A percentile compares a stretch with the other conserved stretches of the same genome.
Evolutionary conservation across 2,797 vertebrate genomes (phyloP).

Genomic region (Rhynchonycteris naso): DNA sequence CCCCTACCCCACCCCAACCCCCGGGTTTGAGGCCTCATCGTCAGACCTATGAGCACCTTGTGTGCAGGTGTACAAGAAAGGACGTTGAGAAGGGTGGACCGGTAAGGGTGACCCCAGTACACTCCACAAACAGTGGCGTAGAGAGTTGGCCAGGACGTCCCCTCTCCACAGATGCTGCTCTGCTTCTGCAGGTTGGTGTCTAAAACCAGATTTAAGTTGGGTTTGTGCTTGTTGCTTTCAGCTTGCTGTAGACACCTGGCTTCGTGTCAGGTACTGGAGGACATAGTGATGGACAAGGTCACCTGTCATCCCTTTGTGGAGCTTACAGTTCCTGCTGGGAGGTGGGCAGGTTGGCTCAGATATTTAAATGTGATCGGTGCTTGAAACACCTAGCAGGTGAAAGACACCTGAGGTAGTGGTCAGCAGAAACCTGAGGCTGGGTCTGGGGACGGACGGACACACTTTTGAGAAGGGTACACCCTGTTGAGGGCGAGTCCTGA

Average conservation of each 20-base stretch:
- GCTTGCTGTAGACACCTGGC: neutral
- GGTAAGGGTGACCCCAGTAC: neutral
- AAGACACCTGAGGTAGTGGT: neutral
- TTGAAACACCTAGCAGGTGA: neutral
- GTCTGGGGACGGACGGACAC: neutral
- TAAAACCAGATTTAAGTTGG: neutral
- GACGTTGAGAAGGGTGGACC: neutral
- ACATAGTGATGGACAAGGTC: neutral
- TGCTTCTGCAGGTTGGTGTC: neutral
- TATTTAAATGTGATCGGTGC: neutral
- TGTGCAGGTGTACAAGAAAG: neutral
- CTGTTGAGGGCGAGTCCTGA: neutral
- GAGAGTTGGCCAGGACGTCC: neutral
- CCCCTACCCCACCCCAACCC: neutral
- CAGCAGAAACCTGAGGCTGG: neutral
- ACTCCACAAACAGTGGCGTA: neutral
- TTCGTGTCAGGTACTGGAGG: neutral
- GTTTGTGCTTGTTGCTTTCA: neutral
- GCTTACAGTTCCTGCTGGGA: neutral
- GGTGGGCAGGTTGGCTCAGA: neutral
- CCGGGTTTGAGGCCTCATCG: neutral
- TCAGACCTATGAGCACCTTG: neutral
- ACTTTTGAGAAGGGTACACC: neutral
- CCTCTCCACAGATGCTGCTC: neutral
- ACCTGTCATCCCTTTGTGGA: neutral